These are phyloP conservation scores for Cyprinella venusta DNA, from an alignment of 2,797 vertebrate species.

Conservation along the genomic window DNA sequence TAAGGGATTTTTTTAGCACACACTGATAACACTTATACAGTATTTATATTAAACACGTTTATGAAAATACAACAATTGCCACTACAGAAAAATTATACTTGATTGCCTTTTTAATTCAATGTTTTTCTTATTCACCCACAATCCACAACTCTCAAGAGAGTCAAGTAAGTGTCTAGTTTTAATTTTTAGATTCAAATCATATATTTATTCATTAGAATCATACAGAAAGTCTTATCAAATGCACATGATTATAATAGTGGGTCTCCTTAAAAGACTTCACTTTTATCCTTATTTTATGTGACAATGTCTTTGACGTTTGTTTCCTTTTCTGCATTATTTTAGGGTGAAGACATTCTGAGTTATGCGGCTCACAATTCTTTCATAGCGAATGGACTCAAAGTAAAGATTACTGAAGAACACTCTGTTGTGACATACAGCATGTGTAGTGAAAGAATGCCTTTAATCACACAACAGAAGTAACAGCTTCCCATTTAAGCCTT, in stretches of 20 bases:
- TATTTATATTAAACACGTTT: not conserved
- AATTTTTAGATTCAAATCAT: not conserved
- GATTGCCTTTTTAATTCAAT: not conserved
- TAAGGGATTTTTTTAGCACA: not conserved
- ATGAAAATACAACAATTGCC: not conserved
- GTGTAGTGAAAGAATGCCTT: not conserved
- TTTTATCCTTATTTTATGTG: not conserved
- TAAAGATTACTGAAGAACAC: not conserved
- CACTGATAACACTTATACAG: not conserved
- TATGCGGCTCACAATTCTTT: not conserved
- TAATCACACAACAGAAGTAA: not conserved
- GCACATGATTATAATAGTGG: not conserved
- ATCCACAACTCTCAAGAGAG: not conserved
- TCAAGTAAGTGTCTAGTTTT: conserved; percentile 11
- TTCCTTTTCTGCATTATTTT: not conserved
- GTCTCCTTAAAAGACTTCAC: not conserved
- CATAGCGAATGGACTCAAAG: not conserved
- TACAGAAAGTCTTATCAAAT: not conserved
- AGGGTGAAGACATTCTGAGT: not conserved
- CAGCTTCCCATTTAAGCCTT: not conserved
- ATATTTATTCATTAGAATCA: not conserved
- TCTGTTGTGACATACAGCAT: not conserved
- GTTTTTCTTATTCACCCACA: not conserved
- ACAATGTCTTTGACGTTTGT: not conserved
- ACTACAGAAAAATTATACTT: not conserved